Conservation (phyloP, 2,888 invertebrate genomes). For the Spilosoma lubricipeda region DNA sequence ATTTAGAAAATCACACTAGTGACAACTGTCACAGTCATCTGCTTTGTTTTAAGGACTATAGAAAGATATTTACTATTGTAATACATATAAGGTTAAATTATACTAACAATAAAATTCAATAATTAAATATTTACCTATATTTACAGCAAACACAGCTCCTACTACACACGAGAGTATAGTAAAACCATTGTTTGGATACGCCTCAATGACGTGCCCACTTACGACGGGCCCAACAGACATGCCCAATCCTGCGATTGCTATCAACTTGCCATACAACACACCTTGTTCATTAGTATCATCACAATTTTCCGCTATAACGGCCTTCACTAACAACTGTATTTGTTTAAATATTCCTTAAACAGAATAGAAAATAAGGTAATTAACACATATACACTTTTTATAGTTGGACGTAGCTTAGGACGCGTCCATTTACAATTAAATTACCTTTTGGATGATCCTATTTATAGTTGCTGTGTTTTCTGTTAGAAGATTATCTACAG, state of each 20-base stretch:
- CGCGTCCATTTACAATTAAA: not conserved
- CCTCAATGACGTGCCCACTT: slow-evolving; percentile 86
- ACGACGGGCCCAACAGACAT: slow-evolving; percentile 88
- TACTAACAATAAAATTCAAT: no score
- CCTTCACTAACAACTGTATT: slow-evolving; percentile 87
- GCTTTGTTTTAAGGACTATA: no score
- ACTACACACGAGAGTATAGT: slow-evolving; percentile 70
- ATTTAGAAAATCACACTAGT: no score
- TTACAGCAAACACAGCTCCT: slow-evolving; percentile 53
- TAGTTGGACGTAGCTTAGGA: not conserved
- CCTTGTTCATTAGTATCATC: slow-evolving; percentile 75
- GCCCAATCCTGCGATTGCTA: slow-evolving; percentile 84
- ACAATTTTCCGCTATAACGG: slow-evolving; percentile 86
- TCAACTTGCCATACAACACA: slow-evolving; percentile 84
- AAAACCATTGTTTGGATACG: slow-evolving; percentile 79
- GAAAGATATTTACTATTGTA: no score
- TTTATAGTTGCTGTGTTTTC: not conserved
- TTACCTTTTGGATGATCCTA: not conserved
- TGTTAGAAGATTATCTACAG: not conserved
- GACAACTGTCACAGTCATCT: no score
- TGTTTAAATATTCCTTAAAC: slow-evolving; percentile 87
- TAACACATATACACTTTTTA: not conserved
- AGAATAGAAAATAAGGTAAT: slow-evolving; percentile 1
- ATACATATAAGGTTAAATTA: no score
- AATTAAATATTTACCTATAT: no score